A percentile compares a stretch with the other conserved stretches of the same genome.
Conservation (phyloP, 2,888 invertebrate genomes). For the Crepidodera aurea region DNA sequence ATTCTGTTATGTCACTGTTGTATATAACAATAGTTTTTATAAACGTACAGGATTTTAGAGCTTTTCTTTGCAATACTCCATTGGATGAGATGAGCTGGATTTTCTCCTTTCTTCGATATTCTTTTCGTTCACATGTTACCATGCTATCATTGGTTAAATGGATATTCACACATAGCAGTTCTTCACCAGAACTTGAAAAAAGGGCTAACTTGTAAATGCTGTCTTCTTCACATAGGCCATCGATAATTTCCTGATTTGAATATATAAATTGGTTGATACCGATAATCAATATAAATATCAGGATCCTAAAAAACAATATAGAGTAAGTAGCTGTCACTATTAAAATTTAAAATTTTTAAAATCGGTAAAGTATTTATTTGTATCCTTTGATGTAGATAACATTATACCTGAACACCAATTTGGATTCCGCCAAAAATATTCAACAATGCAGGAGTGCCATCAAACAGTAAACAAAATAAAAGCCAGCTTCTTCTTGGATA, state of each 20-base stretch:
- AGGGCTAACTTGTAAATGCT: background rate
- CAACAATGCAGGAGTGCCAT: too few relatives aligned
- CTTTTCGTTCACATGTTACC: background rate
- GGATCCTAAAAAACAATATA: background rate
- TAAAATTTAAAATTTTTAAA: too few relatives aligned
- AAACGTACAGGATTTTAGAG: background rate
- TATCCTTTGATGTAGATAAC: too few relatives aligned
- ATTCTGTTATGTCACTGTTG: background rate
- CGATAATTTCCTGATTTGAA: background rate
- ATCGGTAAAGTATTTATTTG: too few relatives aligned
- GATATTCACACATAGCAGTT: background rate
- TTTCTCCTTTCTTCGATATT: background rate
- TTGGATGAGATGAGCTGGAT: background rate
- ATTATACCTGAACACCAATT: too few relatives aligned
- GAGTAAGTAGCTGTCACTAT: too few relatives aligned
- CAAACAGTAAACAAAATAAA: too few relatives aligned
- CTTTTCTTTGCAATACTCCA: background rate
- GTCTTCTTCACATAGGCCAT: background rate
- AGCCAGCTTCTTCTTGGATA: too few relatives aligned
- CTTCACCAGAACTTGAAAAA: background rate
- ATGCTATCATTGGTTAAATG: background rate
- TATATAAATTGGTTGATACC: background rate
- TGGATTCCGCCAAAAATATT: too few relatives aligned
- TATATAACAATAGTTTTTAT: background rate
- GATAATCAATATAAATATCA: background rate